A percentile compares a stretch with the other conserved stretches of the same genome.
phyloP scores from a whole-genome alignment of 2,888 invertebrate species.

The Drosophila heteroneura region DNA sequence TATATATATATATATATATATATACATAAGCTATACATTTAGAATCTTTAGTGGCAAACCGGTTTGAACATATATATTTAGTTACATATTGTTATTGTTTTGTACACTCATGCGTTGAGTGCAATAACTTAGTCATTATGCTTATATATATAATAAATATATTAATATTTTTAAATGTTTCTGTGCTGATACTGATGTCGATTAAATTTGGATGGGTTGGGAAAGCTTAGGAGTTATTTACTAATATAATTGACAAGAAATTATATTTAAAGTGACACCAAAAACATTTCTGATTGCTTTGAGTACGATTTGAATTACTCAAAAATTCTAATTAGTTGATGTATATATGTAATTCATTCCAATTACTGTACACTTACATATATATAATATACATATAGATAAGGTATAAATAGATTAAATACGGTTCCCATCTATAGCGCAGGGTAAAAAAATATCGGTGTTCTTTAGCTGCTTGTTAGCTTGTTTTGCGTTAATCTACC shows the following conservation, averaged over 20 bases:
- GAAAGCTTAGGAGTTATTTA: background rate
- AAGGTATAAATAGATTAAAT: background rate
- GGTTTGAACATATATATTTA: constrained; percentile 22
- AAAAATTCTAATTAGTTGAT: background rate
- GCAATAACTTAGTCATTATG: background rate
- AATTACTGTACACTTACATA: background rate
- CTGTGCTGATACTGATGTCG: background rate
- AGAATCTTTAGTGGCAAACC: constrained; percentile 25
- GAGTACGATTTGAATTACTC: background rate
- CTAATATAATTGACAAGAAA: background rate
- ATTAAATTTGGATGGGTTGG: background rate
- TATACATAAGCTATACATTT: background rate
- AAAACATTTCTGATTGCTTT: background rate
- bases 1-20: background rate
- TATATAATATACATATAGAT: background rate
- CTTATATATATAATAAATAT: too few relatives aligned
- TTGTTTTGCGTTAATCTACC: constrained; percentile 49
- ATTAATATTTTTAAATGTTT: background rate
- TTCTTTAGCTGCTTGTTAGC: constrained; percentile 11
- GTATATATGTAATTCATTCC: background rate
- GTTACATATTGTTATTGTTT: constrained; percentile 25
- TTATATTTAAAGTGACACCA: background rate
- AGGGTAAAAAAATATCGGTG: constrained; percentile 35
- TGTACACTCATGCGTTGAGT: background rate
- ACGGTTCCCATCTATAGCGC: background rate